Percentiles rank a stretch among this genome's conserved stretches.
These are phyloP conservation scores for Daphoenositta chrysoptera DNA, from an alignment of 2,113 vertebrate species.

Conservation along the genomic window DNA sequence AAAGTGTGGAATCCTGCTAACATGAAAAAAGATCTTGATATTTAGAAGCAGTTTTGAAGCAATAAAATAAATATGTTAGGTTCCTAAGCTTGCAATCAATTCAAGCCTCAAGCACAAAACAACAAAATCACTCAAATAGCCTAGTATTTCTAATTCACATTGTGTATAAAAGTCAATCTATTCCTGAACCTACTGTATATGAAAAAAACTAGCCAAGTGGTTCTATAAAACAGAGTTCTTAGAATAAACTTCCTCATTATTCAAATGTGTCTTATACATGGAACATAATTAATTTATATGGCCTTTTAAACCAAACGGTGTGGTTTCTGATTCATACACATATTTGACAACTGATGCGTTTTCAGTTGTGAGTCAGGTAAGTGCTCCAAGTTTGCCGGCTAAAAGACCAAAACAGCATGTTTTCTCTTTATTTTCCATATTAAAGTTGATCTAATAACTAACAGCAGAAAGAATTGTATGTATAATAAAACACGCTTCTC, in stretches of 20 bases:
- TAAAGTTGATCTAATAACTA: background rate
- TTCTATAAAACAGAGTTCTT: constrained; percentile 7
- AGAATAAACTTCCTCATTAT: background rate
- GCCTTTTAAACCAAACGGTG: background rate
- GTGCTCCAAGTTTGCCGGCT: background rate
- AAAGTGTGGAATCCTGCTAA: constrained; percentile 7
- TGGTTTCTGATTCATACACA: background rate
- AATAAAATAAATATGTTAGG: constrained; percentile 49
- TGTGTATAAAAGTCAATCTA: background rate
- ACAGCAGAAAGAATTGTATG: background rate
- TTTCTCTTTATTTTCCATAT: background rate
- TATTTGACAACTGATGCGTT: constrained; percentile 3
- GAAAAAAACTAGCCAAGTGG: constrained; percentile 36
- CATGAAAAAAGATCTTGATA: background rate
- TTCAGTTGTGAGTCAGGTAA: constrained; percentile 22
- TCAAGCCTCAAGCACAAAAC: constrained; percentile 20
- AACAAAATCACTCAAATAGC: background rate
- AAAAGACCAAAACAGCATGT: background rate
- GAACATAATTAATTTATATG: background rate
- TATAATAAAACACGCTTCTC: background rate
- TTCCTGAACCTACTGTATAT: background rate
- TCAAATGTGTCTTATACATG: background rate
- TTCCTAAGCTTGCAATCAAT: constrained; percentile 16
- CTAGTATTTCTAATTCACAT: constrained; percentile 29
- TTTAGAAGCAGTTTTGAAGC: constrained; percentile 12